Evolutionary conservation across 2,888 invertebrate species (phyloP).

Genomic region (Cerastis leucographa): DNA sequence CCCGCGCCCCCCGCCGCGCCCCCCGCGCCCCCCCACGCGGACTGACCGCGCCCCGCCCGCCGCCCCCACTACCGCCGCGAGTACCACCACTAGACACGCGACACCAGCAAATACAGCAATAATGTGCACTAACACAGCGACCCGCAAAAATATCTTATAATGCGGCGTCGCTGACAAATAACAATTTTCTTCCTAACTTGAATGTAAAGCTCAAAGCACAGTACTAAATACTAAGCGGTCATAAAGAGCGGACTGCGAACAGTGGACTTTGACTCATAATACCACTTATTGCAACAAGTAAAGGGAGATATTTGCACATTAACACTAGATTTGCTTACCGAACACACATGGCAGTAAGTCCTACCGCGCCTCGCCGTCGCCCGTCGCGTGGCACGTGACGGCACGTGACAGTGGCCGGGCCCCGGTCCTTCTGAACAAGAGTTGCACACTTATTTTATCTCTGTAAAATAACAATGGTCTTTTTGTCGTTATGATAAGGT

Average conservation of each 20-base stretch:
- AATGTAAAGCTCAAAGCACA: not conserved
- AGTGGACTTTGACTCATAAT: not conserved
- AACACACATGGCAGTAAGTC: not conserved
- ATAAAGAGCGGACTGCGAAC: not conserved
- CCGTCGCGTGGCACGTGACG: slow-evolving; percentile 6
- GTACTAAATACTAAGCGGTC: not conserved
- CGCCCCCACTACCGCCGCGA: slow-evolving; percentile 70
- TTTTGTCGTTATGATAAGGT: not conserved
- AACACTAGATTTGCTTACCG: slow-evolving; percentile 24
- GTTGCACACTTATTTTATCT: not conserved
- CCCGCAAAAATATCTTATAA: not conserved
- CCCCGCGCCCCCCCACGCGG: slow-evolving; percentile 54
- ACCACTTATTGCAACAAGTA: not conserved
- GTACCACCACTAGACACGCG: slow-evolving; percentile 68
- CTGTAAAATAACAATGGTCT: not conserved
- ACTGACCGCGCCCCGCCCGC: slow-evolving; percentile 64
- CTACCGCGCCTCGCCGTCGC: slow-evolving; percentile 18
- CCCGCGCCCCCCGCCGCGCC: slow-evolving; percentile 41
- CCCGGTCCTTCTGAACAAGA: not conserved
- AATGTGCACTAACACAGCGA: not conserved
- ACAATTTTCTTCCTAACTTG: not conserved
- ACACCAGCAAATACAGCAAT: not conserved
- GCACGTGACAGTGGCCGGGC: slow-evolving; percentile 22
- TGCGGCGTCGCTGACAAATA: not conserved
- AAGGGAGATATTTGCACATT: slow-evolving; percentile 15